Evolutionary conservation across 2,113 vertebrate genomes (phyloP), one percentile per base, ranked within the genome.

Genomic region (Vanacampus margaritifer): DNA sequence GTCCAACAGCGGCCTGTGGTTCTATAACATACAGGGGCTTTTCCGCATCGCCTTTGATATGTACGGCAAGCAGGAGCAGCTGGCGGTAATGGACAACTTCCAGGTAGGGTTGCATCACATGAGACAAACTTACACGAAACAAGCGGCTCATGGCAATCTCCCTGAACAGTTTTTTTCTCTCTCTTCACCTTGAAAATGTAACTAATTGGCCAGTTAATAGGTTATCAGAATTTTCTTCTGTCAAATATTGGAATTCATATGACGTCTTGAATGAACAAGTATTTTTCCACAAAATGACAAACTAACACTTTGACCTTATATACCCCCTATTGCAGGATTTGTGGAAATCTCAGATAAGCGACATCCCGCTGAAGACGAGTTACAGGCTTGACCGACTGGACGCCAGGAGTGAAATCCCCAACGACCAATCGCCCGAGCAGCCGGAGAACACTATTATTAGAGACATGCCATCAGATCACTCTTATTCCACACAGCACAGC

Each of bases 21-120:
- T 94, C 80, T 94, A 94, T 82, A 92, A 90, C 32, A 71, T 94
- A 64, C 91, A 94, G 63, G 93, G 93, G 56, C 79, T 94, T 64
- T 93, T 94, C 73, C 88, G 91, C 82, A 87, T 93, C 2, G 91
- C 92, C 6, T 94, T 94, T 85, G 93, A 94, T 66, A 77, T 93
- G 62, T 93, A 91, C 82, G 88, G 37, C 69, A 92, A 89, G 76
- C 86, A 86, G 50, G 91, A 93, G 26, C 93, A 94, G 75, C 88
- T 94, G 13, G 74, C 84, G 23, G 81, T 93, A 21, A 70, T 94
- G 32, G 91, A 93, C 63, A 89, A 86, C 28, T 88, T 93, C 65
- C 93, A 94, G 89, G 93, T 93, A 79, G 3, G 3, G 48, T 43
- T 64, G n/a, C 1, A 53, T 17, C 28, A 58, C 5, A 19, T 36